Evolutionary conservation across 2,113 vertebrate genomes (phyloP).

Genomic region (Prunella himalayana): DNA sequence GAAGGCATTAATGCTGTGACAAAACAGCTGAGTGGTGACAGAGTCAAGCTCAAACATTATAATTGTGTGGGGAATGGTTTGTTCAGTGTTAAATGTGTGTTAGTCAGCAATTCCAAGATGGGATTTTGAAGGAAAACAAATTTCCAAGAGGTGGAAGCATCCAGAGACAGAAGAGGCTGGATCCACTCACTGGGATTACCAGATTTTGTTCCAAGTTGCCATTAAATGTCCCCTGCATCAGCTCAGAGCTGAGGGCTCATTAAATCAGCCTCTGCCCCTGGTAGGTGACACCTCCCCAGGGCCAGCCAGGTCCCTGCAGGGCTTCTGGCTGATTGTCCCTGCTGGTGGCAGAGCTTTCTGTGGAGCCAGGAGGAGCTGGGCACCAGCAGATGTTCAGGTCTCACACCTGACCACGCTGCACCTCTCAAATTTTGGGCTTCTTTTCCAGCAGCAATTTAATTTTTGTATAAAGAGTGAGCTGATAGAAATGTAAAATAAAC

Average conservation of each 20-base stretch:
- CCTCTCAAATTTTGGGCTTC: not conserved
- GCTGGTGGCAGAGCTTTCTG: not conserved
- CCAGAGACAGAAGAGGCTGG: not conserved
- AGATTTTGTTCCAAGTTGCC: not conserved
- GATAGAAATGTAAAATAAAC: not conserved
- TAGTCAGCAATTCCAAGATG: not conserved
- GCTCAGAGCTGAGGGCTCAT: not conserved
- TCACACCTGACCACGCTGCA: not conserved
- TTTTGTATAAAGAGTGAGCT: not conserved
- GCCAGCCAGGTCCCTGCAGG: not conserved
- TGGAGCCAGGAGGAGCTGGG: not conserved
- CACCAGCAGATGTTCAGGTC: not conserved
- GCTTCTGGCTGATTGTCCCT: not conserved
- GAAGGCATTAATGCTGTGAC: not conserved
- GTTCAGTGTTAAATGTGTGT: not conserved
- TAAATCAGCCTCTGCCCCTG: not conserved
- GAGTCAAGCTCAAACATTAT: not conserved
- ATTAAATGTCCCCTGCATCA: not conserved
- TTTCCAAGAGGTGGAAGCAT: not conserved
- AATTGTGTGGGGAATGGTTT: not conserved
- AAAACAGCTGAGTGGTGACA: not conserved
- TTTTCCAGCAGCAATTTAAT: not conserved
- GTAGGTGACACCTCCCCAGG: not conserved
- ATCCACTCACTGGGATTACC: accelerated
- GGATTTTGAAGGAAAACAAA: not conserved